Conservation (phyloP, 2,797 vertebrate species). For the Silurus aristotelis region DNA sequence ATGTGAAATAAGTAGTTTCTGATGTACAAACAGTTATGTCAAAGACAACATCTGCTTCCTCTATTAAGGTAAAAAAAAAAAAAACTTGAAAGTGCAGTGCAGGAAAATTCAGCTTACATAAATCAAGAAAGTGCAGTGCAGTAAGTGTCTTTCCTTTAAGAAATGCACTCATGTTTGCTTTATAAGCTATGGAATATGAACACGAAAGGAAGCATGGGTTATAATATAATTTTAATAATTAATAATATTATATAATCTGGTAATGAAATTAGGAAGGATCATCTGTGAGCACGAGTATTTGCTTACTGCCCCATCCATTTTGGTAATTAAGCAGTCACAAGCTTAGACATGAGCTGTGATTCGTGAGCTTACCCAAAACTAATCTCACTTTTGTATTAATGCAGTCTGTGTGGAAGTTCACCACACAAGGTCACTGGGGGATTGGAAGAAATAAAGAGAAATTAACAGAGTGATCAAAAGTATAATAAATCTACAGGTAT, state of each 20-base stretch:
- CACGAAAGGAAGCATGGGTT: slow-evolving; percentile 45
- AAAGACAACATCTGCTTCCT: slow-evolving; percentile 69
- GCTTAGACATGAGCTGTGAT: neutral
- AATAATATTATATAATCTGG: slow-evolving; percentile 47
- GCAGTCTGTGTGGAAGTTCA: neutral
- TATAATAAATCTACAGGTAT: neutral
- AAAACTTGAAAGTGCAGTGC: neutral
- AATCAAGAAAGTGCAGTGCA: slow-evolving; percentile 53
- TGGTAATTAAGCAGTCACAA: neutral
- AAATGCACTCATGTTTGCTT: slow-evolving; percentile 47
- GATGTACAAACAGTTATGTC: slow-evolving; percentile 57
- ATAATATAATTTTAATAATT: neutral
- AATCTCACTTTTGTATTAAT: slow-evolving; percentile 16
- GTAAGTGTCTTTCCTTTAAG: slow-evolving; percentile 59
- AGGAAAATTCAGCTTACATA: slow-evolving; percentile 46
- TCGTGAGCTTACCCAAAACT: neutral
- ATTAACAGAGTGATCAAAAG: no score
- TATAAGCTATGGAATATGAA: slow-evolving; percentile 40
- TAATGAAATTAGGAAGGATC: slow-evolving; percentile 71
- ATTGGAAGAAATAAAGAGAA: neutral
- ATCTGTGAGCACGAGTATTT: slow-evolving; percentile 51
- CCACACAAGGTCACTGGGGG: neutral
- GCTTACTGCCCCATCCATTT: neutral
- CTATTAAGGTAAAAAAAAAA: slow-evolving; percentile 57
- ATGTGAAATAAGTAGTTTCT: slow-evolving; percentile 62